phyloP scores from a whole-genome alignment of 2,797 vertebrate species.

The Eulemur mongoz region DNA sequence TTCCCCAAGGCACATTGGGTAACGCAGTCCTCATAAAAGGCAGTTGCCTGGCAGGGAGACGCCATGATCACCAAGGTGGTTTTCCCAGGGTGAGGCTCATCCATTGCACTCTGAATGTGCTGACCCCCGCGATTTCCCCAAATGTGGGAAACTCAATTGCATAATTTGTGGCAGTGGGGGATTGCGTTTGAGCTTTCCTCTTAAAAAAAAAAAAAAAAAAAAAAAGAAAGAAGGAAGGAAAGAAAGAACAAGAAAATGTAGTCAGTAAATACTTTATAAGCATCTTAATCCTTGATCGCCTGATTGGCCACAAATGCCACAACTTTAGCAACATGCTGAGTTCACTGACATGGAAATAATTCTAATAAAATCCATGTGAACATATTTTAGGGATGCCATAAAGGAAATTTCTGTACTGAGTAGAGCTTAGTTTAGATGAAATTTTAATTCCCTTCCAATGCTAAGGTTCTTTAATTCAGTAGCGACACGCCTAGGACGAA shows the following conservation, averaged over 20 bases:
- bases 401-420: not conserved
- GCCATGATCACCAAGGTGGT: too few species aligned
- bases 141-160: too few species aligned
- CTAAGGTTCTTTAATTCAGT: not conserved
- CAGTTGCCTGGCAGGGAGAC: too few species aligned
- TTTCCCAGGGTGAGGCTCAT: too few species aligned
- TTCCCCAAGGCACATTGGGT: not conserved
- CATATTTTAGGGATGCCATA: not conserved
- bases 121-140: too few species aligned
- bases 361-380: not conserved
- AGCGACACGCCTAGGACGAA: not conserved
- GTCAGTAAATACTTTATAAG: not conserved
- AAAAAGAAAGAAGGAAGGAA: too few species aligned
- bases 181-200: too few species aligned
- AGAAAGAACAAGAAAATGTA: too few species aligned
- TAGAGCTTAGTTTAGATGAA: not conserved
- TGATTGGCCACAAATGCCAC: not conserved
- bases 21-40: not conserved
- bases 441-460: not conserved
- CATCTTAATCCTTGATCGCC: not conserved
- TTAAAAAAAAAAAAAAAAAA: too few species aligned
- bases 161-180: too few species aligned
- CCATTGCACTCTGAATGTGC: too few species aligned
- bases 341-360: not conserved
- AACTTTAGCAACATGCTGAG: not conserved